These are phyloP conservation scores for Drosophila leonis DNA, from an alignment of 2,888 invertebrate genomes.

Conservation along the genomic window DNA sequence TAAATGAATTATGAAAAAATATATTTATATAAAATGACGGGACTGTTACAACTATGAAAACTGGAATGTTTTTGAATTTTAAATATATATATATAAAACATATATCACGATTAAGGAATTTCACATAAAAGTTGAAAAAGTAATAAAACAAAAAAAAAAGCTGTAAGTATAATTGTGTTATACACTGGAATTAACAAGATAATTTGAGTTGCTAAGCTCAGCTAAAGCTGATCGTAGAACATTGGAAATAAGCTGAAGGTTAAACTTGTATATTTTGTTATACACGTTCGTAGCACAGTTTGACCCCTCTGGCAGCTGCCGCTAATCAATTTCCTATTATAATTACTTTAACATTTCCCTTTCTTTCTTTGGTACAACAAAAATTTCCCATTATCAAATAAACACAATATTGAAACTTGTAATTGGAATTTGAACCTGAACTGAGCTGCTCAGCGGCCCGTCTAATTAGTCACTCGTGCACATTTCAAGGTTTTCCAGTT, in stretches of 20 bases:
- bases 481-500: conserved; percentile 77
- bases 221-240: neutral
- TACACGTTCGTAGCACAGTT: neutral
- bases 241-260: neutral
- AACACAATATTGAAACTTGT: conserved; percentile 8
- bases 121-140: conserved; percentile 17
- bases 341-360: neutral
- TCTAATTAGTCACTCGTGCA: conserved; percentile 78
- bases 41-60: conserved; percentile 12
- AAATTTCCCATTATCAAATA: conserved; percentile 3
- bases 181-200: neutral
- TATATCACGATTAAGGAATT: conserved; percentile 39
- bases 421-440: conserved; percentile 48
- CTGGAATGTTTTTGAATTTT: neutral
- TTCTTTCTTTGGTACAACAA: neutral
- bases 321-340: neutral
- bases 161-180: conserved; percentile 36
- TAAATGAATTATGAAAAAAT: neutral
- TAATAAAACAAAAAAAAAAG: neutral
- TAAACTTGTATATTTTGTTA: neutral
- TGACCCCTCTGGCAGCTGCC: neutral
- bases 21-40: neutral
- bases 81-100: neutral
- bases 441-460: conserved; percentile 29
- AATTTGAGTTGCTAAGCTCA: neutral